Evolutionary conservation across 1,140 invertebrate genomes (phyloP), one percentile per base, ranked within the genome.

Genomic region (Frieseomelitta varia): DNA sequence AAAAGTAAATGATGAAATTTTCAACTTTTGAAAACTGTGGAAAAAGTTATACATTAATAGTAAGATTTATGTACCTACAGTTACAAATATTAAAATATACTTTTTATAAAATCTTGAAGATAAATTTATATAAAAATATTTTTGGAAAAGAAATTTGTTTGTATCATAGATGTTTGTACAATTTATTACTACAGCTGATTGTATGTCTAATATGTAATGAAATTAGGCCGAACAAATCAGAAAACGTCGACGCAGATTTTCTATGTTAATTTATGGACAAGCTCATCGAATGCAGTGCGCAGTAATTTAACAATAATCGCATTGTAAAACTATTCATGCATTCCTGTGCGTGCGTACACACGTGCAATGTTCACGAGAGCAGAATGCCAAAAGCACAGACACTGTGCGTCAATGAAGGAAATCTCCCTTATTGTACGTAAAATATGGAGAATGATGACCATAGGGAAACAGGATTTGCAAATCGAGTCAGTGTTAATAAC

Each of bases 251-350:
- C 61, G 39, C 55, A 51, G 47, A 24, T 65, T 58, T 63, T 55
- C 53, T 79, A 88, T 87, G 83, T 72, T 85, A 88, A 88, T 88
- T 53, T 30, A 55, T 53, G 0, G 27, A 11, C n/a, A 65, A 53
- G 0, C 68, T 83, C 55, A 68, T 87, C 71, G 63, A 82, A 68
- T 47, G 69, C 82, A 73, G 78, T 80, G 74, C 85, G 71, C 75
- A 85, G 87, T 88, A 91, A 89, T 90, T 91, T 81, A 79, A 79
- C 78, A 88, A 92, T 87, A 92, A 91, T 91, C 88, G 81, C 84
- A 90, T 85, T 86, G 83, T 89, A 84, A 90, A 88, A 87, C 88
- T 90, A 92, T 91, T 90, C 90, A 91, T 89, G 87, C 91, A 92
- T 93, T 91, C 92, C 83, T 87, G 47, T 79, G 91, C 90, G 88